Evolutionary conservation across 1,140 invertebrate species (phyloP).

Genomic region (Papilio aristodemus): DNA sequence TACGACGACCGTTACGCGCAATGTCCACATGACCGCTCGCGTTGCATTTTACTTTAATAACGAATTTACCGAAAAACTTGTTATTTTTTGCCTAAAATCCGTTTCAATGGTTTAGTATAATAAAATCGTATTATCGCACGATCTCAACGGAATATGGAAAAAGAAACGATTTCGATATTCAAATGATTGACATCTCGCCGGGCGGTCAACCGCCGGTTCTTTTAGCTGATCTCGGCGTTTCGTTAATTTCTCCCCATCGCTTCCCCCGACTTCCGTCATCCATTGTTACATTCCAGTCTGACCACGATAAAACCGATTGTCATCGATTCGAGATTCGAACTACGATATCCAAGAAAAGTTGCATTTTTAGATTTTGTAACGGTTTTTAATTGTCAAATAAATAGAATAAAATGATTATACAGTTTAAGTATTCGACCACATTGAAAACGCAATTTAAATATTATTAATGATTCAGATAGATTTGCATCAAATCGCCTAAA

Average conservation of each 20-base stretch:
- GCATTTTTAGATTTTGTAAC: background rate
- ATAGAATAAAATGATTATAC: no score
- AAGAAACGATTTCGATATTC: constrained; percentile 72
- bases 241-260: constrained; percentile 52
- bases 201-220: constrained; percentile 65
- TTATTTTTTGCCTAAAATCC: constrained; percentile 58
- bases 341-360: background rate
- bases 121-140: constrained; percentile 68
- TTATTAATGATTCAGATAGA: background rate
- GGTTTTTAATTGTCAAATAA: constrained; percentile 23
- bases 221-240: constrained; percentile 41
- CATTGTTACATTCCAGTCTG: constrained; percentile 63
- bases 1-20: constrained; percentile 59
- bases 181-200: constrained; percentile 79
- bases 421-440: no score
- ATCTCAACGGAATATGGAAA: constrained; percentile 67
- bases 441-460: background rate
- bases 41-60: constrained; percentile 50
- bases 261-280: constrained; percentile 51
- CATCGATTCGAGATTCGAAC: constrained; percentile 59
- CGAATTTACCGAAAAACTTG: constrained; percentile 51
- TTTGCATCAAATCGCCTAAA: background rate
- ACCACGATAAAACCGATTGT: constrained; percentile 66
- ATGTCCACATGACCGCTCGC: constrained; percentile 59
- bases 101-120: constrained; percentile 67